Evolutionary conservation across 2,888 invertebrate genomes (phyloP).

Genomic region (Brassicogethes aeneus): DNA sequence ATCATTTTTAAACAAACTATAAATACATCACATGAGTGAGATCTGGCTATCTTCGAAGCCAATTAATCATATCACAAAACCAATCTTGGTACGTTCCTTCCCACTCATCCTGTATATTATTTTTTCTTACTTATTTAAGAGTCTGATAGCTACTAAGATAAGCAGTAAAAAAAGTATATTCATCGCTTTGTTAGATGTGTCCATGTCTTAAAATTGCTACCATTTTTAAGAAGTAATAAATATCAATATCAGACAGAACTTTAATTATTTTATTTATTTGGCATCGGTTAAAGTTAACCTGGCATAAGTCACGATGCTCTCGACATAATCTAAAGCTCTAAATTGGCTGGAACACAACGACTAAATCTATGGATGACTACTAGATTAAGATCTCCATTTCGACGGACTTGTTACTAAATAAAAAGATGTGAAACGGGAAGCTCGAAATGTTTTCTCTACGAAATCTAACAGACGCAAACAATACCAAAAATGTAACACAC

Average conservation of each 20-base stretch:
- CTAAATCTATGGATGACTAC: constrained; percentile 10
- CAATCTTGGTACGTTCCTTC: no score
- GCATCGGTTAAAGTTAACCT: background rate
- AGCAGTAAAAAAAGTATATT: no score
- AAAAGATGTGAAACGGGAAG: background rate
- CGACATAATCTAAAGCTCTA: background rate
- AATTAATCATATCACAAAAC: no score
- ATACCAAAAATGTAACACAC: background rate
- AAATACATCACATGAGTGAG: no score
- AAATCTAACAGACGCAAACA: background rate
- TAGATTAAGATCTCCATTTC: constrained; percentile 18
- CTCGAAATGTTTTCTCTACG: background rate
- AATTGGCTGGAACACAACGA: constrained; percentile 14
- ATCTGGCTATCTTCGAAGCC: no score
- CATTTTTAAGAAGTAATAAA: background rate
- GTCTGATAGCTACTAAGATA: no score
- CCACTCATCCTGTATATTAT: no score
- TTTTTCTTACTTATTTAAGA: no score
- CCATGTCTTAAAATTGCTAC: no score
- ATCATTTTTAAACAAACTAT: no score
- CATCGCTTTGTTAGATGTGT: no score
- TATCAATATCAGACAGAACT: background rate
- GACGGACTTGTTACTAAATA: constrained; percentile 5
- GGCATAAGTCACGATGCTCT: background rate
- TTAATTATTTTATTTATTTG: background rate